A percentile compares a stretch with the other conserved stretches of the same genome.
These are phyloP conservation scores for Cyrtonyx montezumae DNA, from an alignment of 2,113 vertebrate species.

Conservation along the genomic window DNA sequence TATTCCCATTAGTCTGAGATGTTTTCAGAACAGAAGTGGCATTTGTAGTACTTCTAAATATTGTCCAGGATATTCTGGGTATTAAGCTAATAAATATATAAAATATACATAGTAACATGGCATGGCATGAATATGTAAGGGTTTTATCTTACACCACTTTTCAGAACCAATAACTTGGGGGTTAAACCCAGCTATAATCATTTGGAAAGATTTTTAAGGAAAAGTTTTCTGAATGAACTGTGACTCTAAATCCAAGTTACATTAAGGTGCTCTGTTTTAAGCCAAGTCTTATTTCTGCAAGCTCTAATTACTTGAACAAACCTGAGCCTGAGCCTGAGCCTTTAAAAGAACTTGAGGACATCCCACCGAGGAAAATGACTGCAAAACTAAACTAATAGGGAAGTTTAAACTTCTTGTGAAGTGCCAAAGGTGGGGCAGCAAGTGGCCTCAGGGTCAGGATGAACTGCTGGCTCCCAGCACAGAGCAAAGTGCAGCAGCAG, in stretches of 20 bases:
- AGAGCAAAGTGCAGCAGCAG: background rate
- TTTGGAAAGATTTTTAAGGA: background rate
- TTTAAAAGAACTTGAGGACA: background rate
- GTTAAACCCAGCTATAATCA: background rate
- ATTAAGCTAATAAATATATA: background rate
- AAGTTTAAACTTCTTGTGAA: background rate
- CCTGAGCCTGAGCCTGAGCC: too few species aligned
- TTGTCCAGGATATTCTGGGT: too few species aligned
- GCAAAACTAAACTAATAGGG: background rate
- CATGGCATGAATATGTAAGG: background rate
- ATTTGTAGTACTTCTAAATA: background rate
- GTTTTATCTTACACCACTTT: background rate
- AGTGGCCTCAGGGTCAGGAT: too few species aligned
- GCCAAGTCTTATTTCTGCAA: background rate
- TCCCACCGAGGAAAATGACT: background rate
- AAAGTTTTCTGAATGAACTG: background rate
- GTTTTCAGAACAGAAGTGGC: background rate
- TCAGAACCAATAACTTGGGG: background rate
- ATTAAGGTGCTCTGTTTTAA: fast-evolving
- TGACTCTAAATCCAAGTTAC: background rate
- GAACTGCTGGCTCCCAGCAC: background rate
- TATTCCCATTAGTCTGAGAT: background rate
- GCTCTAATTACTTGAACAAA: background rate
- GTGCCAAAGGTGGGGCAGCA: background rate
- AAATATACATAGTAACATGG: background rate